Percentiles rank a stretch among this genome's conserved stretches.
These are phyloP conservation scores for Thryonomys swinderianus DNA, from an alignment of 2,113 vertebrate species.

Conservation along the genomic window DNA sequence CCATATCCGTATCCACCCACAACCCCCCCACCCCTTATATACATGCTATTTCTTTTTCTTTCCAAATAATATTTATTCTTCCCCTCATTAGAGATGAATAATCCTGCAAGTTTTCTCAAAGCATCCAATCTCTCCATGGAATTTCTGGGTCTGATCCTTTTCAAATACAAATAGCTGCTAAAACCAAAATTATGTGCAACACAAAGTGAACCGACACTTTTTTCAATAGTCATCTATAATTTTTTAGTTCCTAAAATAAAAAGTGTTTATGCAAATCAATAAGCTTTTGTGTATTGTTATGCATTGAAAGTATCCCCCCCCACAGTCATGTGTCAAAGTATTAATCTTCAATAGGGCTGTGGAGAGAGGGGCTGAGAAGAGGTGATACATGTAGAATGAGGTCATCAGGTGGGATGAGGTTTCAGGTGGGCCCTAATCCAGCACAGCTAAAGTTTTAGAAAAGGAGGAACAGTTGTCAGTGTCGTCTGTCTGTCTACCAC, in stretches of 20 bases:
- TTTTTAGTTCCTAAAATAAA: not conserved
- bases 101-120: not conserved
- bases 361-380: not conserved
- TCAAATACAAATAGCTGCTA: not conserved
- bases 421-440: not conserved
- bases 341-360: not conserved
- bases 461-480: not conserved
- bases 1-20: no score
- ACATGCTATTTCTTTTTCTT: no score
- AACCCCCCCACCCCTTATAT: no score
- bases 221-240: not conserved
- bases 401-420: no score
- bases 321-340: not conserved
- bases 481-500: not conserved
- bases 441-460: not conserved
- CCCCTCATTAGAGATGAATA: not conserved
- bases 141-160: not conserved
- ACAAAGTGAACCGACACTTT: not conserved
- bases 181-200: not conserved
- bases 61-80: no score
- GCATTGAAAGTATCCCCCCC: not conserved
- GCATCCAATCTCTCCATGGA: not conserved
- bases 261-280: not conserved
- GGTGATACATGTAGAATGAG: not conserved
- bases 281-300: not conserved